phyloP scores from a whole-genome alignment of 2,888 invertebrate species.

The Zaprionus bogoriensis region DNA sequence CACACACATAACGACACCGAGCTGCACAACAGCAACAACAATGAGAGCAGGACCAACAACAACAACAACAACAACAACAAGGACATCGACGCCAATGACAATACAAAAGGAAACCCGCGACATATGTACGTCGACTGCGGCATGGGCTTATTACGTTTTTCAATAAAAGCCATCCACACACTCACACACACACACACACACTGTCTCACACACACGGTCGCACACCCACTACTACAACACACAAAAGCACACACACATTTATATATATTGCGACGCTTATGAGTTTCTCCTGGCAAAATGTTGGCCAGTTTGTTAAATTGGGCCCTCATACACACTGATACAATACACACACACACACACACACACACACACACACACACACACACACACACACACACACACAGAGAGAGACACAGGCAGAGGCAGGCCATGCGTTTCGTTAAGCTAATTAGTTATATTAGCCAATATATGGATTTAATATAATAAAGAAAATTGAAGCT shows the following conservation, averaged over 20 bases:
- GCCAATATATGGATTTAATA: constrained; percentile 13
- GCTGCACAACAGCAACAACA: constrained; percentile 26
- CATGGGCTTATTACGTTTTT: constrained; percentile 63
- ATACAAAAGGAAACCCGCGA: constrained; percentile 68
- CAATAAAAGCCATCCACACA: constrained; percentile 52
- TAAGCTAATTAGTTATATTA: constrained; percentile 25
- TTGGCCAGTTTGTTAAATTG: constrained; percentile 60
- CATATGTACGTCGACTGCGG: constrained; percentile 64
- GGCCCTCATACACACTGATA: constrained; percentile 32
- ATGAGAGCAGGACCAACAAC: constrained; percentile 7
- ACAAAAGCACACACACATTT: not conserved
- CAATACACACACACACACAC: constrained; percentile 1
- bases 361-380: constrained; percentile 10
- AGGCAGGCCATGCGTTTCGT: too few relatives aligned
- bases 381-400: constrained; percentile 1
- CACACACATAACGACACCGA: constrained; percentile 34
- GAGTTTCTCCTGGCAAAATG: constrained; percentile 54
- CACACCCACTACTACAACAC: constrained; percentile 1
- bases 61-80: constrained; percentile 39
- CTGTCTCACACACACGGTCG: constrained; percentile 12
- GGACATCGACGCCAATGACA: constrained; percentile 64
- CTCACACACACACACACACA: constrained; percentile 16
- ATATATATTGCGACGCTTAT: constrained; percentile 43
- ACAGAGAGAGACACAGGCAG: not conserved
- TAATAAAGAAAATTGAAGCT: not conserved